Evolutionary conservation across 2,113 vertebrate genomes (phyloP), one percentile per base, ranked within the genome.

Genomic region (Andinoacara biseriatus): DNA sequence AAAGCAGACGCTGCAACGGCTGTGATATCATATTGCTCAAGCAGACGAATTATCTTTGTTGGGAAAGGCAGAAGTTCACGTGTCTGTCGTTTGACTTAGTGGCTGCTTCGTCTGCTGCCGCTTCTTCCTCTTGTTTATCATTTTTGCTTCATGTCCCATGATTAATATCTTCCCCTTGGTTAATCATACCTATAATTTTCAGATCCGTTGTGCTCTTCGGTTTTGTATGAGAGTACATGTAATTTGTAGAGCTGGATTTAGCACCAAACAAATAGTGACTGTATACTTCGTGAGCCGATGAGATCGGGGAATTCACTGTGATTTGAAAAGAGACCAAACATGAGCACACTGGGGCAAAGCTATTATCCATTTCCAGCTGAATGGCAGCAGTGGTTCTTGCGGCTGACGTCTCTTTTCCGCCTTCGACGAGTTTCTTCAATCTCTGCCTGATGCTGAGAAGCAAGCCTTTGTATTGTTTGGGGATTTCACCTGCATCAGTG

Each of bases 401-500:
- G 78, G 80, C 57, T 86, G 88, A 90, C 88, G 20, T 89, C 86
- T 90, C 67, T 56, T 59, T 78, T 83, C 76, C 67, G 40, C 40
- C 54, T 78, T 75, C 33, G 49, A 69, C 26, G 60, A 67, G 63
- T 74, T 67, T 83, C 81, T 67, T 54, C 74, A 43, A 38, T 80
- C 59, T 67, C 62, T 10, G 49, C 78, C 8, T 56, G 35, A 76
- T 59, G 78, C 59, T 31, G 59, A 86, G 77, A 89, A 83, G 58
- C 59, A 20, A 24, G 38, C 26, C 74, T 81, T 83, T 86, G 78
- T 57, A 57, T 91, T 78, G 69, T 82, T 76, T 35, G 87, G 96
- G 96, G 95, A 96, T 96, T 96, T 96, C 95, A 94, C 79, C 87
- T 94, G 94, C 95, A 95, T 96, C 95, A 95, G 90, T 85, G 86